phyloP scores from a whole-genome alignment of 2,797 vertebrate species.

The Peromyscus attwateri region DNA sequence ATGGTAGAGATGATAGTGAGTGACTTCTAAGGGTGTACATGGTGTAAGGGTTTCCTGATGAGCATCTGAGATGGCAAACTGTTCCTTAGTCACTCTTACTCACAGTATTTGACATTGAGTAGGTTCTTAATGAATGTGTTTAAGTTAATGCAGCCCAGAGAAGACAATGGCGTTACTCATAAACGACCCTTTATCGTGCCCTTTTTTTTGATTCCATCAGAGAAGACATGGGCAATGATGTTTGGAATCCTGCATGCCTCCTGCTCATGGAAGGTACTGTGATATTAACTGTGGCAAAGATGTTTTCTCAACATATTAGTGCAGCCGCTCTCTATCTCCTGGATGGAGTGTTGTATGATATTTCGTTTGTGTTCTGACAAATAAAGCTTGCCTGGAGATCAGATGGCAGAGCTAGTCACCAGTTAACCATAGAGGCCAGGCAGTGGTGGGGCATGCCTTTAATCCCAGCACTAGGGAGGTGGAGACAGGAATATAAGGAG shows the following conservation, averaged over 20 bases:
- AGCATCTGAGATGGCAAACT: not conserved
- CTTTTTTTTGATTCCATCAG: not conserved
- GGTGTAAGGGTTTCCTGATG: not conserved
- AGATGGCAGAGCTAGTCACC: no score
- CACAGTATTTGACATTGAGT: not conserved
- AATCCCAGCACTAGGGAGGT: no score
- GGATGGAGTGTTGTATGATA: not conserved
- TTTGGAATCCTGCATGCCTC: not conserved
- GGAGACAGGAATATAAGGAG: no score
- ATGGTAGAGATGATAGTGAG: not conserved
- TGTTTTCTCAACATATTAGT: not conserved
- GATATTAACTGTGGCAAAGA: not conserved
- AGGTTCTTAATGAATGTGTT: not conserved
- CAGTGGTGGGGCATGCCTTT: no score
- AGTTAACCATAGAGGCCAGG: no score
- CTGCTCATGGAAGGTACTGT: not conserved
- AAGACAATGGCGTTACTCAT: not conserved
- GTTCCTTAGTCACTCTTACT: not conserved
- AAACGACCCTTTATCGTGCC: not conserved
- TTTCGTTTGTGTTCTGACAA: no score
- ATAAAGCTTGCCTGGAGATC: no score
- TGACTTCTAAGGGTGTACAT: no score
- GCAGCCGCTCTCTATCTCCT: not conserved
- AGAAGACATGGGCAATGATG: not conserved
- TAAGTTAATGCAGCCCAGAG: slow-evolving; percentile 5